Evolutionary conservation across 2,888 invertebrate genomes (phyloP).

Genomic region (Epinotia ramella): DNA sequence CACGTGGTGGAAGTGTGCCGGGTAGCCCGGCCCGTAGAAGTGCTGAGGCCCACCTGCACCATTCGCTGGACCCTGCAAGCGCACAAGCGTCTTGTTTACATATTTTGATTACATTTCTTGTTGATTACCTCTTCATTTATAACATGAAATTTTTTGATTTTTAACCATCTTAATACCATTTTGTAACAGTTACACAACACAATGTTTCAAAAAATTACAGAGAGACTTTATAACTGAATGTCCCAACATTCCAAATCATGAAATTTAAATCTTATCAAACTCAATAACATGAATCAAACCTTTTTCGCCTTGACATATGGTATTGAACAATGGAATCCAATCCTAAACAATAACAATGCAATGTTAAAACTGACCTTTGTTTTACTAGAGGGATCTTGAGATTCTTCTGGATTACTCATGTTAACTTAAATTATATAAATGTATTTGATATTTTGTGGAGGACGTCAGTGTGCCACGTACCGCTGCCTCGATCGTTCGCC

Average conservation of each 20-base stretch:
- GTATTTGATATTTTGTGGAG: conserved; percentile 44
- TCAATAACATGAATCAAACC: conserved; percentile 24
- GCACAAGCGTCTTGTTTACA: conserved; percentile 24
- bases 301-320: conserved; percentile 25
- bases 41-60: conserved; percentile 89
- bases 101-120: not conserved
- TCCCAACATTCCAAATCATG: not conserved
- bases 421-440: conserved; percentile 49
- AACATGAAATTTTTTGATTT: too few relatives aligned
- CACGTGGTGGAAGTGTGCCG: conserved; percentile 85
- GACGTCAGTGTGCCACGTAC: conserved; percentile 80
- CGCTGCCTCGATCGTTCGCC: conserved; percentile 62
- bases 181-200: too few relatives aligned
- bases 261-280: conserved; percentile 34
- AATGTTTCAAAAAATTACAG: not conserved
- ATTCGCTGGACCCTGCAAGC: conserved; percentile 88
- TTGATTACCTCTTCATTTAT: not conserved
- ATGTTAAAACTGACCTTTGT: conserved; percentile 61
- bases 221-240: not conserved
- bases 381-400: conserved; percentile 52
- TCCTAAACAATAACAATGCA: conserved; percentile 21
- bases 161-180: too few relatives aligned
- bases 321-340: not conserved
- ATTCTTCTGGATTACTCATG: conserved; percentile 61
- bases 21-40: conserved; percentile 86